Percentiles rank a stretch among this genome's conserved stretches.
Evolutionary conservation across 2,113 vertebrate genomes (phyloP).

Genomic region (Butorides virescens): DNA sequence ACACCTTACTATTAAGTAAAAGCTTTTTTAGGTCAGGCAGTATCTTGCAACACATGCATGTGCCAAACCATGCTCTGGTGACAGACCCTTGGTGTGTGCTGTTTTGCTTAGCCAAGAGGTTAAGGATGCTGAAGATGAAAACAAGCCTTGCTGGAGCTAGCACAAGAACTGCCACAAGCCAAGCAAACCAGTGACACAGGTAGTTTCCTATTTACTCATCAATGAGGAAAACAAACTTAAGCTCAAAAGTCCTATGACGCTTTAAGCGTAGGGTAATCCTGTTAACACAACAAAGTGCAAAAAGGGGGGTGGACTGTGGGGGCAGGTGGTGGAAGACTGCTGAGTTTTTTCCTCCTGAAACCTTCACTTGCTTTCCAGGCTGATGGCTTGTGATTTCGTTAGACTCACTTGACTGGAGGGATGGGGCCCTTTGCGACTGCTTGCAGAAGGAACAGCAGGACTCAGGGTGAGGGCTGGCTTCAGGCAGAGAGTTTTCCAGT

Average conservation of each 20-base stretch:
- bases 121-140: constrained; percentile 19
- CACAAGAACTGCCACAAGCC: neutral
- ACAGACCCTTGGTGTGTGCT: neutral
- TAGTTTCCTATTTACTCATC: neutral
- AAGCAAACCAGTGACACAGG: neutral
- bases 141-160: neutral
- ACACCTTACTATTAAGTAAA: neutral
- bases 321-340: neutral
- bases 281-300: neutral
- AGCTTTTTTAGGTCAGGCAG: neutral
- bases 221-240: neutral
- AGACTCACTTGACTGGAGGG: neutral
- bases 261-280: neutral
- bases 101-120: neutral
- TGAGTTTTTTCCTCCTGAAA: neutral
- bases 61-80: neutral
- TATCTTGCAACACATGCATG: neutral
- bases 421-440: neutral
- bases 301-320: neutral
- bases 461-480: neutral
- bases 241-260: neutral
- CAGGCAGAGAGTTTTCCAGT: neutral
- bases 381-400: neutral
- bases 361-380: neutral
- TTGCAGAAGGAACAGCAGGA: neutral